phyloP scores from a whole-genome alignment of 53 echinoderm and acorn worm genomes.

The Echinarachnius parma region DNA sequence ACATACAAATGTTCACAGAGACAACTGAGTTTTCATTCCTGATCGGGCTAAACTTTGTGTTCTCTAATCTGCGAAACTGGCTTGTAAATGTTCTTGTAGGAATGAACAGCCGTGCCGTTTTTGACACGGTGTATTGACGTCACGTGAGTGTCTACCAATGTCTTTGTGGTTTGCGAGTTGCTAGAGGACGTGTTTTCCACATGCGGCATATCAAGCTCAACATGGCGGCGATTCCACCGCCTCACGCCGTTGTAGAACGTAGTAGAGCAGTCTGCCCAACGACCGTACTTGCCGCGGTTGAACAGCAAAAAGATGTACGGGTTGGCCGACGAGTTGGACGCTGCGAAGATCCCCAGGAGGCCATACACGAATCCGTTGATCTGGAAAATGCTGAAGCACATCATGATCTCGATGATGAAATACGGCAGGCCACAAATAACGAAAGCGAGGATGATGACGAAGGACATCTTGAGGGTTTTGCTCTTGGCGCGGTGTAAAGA shows the following conservation, averaged over 20 bases:
- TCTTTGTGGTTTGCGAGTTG: constrained; percentile 29
- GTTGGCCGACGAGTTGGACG: constrained; percentile 87
- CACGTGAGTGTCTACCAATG: constrained; percentile 9
- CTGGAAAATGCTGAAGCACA: constrained; percentile 42
- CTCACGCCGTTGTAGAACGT: constrained; percentile 1
- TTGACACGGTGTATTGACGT: constrained; percentile 23
- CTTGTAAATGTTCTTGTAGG: constrained; percentile 19
- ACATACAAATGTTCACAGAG: too few relatives aligned
- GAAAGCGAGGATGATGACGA: constrained; percentile 77
- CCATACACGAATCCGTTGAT: constrained; percentile 67
- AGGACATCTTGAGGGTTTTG: constrained; percentile 91
- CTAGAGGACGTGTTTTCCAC: constrained; percentile 25
- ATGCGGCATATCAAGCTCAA: constrained; percentile 8
- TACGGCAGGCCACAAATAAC: constrained; percentile 86
- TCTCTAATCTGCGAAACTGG: constrained; percentile 31
- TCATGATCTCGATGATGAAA: constrained; percentile 77
- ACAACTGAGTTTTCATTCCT: too few relatives aligned
- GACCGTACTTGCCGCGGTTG: constrained; percentile 49
- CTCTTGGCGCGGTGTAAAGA: constrained; percentile 80
- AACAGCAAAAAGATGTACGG: constrained; percentile 91
- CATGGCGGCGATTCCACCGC: constrained; percentile 10
- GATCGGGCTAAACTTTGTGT: constrained; percentile 37
- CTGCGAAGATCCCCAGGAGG: constrained; percentile 88
- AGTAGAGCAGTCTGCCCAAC: constrained; percentile 27
- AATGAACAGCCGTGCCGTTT: not conserved